A percentile compares a stretch with the other conserved stretches of the same genome.
These are phyloP conservation scores for Podarcis lilfordi DNA, from an alignment of 2,797 vertebrate species.

Conservation along the genomic window DNA sequence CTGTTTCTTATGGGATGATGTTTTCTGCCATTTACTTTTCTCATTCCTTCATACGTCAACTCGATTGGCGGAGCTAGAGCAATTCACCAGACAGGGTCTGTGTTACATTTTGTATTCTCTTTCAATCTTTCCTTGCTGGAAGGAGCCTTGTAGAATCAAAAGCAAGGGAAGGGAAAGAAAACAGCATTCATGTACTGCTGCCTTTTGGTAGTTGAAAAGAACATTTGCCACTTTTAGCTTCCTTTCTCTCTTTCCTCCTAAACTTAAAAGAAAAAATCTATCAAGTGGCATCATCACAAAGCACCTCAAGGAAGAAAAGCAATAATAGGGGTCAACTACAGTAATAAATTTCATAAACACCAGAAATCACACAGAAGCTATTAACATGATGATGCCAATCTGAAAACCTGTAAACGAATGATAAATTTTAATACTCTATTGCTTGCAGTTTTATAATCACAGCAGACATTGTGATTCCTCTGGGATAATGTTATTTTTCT, in stretches of 20 bases:
- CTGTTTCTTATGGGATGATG: background rate
- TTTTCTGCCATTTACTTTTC: constrained; percentile 5
- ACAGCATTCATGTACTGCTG: constrained; percentile 8
- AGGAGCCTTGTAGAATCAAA: background rate
- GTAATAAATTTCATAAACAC: constrained; percentile 19
- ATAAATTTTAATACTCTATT: background rate
- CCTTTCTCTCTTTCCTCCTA: constrained; percentile 4
- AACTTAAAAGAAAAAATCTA: background rate
- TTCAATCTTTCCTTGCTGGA: constrained; percentile 10
- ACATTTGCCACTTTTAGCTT: constrained; percentile 10
- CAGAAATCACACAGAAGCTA: constrained; percentile 12
- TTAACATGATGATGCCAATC: constrained; percentile 4
- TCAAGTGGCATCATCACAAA: background rate
- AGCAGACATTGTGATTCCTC: constrained; percentile 13
- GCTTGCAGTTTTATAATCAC: constrained; percentile 23
- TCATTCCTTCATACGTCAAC: background rate
- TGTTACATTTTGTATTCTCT: background rate
- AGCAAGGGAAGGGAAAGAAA: background rate
- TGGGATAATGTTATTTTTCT: constrained; percentile 26
- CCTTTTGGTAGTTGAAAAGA: background rate
- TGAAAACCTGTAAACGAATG: background rate
- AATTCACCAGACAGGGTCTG: background rate
- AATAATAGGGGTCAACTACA: background rate
- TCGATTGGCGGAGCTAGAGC: background rate
- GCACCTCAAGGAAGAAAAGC: constrained; percentile 4